Conservation (phyloP, 2,113 vertebrate species). For the Nanorana parkeri region DNA sequence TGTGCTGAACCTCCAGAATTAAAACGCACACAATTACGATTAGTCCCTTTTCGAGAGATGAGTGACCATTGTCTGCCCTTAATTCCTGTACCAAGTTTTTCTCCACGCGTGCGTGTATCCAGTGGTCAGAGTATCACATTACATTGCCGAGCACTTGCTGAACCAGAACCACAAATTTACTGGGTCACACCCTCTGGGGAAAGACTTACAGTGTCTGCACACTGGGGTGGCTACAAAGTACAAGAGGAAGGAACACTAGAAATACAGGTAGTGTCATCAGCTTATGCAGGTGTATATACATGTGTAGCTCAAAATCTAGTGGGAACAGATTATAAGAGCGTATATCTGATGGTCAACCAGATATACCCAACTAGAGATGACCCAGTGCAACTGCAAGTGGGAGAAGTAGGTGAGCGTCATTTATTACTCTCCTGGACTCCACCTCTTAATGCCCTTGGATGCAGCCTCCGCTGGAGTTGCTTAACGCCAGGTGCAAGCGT, state of each 20-base stretch:
- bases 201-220: slow-evolving; percentile 70
- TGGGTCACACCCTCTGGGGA: slow-evolving; percentile 88
- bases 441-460: slow-evolving; percentile 78
- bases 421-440: slow-evolving; percentile 84
- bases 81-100: slow-evolving; percentile 83
- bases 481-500: slow-evolving; percentile 62
- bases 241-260: slow-evolving; percentile 89
- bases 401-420: slow-evolving; percentile 77
- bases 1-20: slow-evolving; percentile 93
- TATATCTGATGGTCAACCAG: slow-evolving; percentile 81
- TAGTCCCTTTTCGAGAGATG: slow-evolving; percentile 92
- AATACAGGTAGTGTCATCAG: slow-evolving; percentile 73
- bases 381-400: slow-evolving; percentile 71
- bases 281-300: slow-evolving; percentile 89
- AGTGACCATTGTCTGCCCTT: slow-evolving; percentile 88
- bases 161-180: slow-evolving; percentile 90
- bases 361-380: slow-evolving; percentile 63
- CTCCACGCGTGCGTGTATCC: slow-evolving; percentile 74
- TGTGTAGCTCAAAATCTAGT: slow-evolving; percentile 94
- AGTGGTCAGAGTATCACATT: slow-evolving; percentile 74
- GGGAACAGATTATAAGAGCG: slow-evolving; percentile 87
- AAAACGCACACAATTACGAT: slow-evolving; percentile 79
- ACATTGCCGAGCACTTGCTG: slow-evolving; percentile 91
- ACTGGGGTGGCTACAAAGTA: slow-evolving; percentile 71
- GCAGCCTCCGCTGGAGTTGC: slow-evolving; percentile 86